Conservation (phyloP, 1,140 invertebrate species). For the Drosophila ironensis region DNA sequence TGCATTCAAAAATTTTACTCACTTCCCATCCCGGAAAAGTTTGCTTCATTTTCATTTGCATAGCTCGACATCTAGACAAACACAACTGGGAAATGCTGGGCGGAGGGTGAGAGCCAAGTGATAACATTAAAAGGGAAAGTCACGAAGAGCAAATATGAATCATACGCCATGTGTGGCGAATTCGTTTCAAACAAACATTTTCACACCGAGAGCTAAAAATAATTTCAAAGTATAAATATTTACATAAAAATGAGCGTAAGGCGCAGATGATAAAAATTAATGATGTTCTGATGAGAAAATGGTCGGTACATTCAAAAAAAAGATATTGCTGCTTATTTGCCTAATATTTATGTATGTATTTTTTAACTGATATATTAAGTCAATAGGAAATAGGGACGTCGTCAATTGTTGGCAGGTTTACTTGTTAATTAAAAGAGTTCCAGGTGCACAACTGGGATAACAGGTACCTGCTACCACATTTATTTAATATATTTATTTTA, state of each 20-base stretch:
- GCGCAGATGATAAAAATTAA: slow-evolving; percentile 22
- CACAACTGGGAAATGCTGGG: not conserved
- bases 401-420: slow-evolving; percentile 35
- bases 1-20: slow-evolving; percentile 37
- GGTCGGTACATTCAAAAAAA: not conserved
- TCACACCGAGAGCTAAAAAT: slow-evolving; percentile 13
- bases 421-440: no score
- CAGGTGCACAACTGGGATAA: not conserved
- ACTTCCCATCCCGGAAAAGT: slow-evolving; percentile 27
- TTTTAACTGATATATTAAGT: no score
- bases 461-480: not conserved
- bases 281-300: not conserved
- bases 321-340: not conserved
- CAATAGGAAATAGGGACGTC: no score
- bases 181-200: slow-evolving; percentile 28
- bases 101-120: slow-evolving; percentile 5
- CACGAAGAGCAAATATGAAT: slow-evolving; percentile 73
- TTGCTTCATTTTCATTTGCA: slow-evolving; percentile 50
- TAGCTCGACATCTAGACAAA: slow-evolving; percentile 58
- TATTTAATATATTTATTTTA: not conserved
- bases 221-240: slow-evolving; percentile 33
- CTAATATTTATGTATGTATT: no score
- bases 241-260: slow-evolving; percentile 2
- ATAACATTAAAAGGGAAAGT: slow-evolving; percentile 58
- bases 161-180: slow-evolving; percentile 70